Base-by-base conservation (phyloP, 1,140 invertebrate genomes). In the Scaptomyza pallida region DNA sequence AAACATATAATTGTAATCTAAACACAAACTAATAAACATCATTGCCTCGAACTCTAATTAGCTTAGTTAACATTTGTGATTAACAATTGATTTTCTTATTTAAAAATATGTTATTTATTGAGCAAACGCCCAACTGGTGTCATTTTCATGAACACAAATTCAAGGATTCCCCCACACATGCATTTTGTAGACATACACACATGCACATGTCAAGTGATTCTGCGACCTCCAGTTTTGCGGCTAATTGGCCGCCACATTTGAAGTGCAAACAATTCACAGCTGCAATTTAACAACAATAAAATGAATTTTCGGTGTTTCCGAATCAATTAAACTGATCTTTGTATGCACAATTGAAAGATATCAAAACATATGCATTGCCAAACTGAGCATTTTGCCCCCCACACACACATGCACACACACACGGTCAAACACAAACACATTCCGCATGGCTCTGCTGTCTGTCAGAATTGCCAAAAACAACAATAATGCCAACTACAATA, bases 401-500 rank as follows among this genome's bases (percentile, higher is more conserved):
- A 47, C 43, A 13, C 13, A n/a, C n/a, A 23, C 37, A 55, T 21
- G 23, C 37, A 41, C n/a, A 17, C 12, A 21, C 9, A 45, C 6
- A n/a, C n/a, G n/a, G n/a, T 12, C 8, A 19, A 13, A 21, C 12
- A 33, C 12, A 21, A 13, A 23, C 3, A 71, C 55, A 75, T 83
- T 74, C 75, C 74, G 67, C 78, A 81, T 81, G 45, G 56, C 56
- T 75, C 57, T 56, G 64, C 77, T 75, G 81, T 55, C 55, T 64
- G 71, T 54, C 64, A 77, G 57, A 77, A 72, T 83, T 78, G 78
- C 65, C 71, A 70, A 72, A 67, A 72, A 65, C 63, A 72, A 72
- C 63, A 72, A 72, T 67, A 72, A 72, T 64, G 74, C 47, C 76
- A 79, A 60, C 61, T 80, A 86, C 71, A 85, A 79, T 55, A 75